Evolutionary conservation across 2,113 vertebrate species (phyloP).

Genomic region (Stegastes partitus): DNA sequence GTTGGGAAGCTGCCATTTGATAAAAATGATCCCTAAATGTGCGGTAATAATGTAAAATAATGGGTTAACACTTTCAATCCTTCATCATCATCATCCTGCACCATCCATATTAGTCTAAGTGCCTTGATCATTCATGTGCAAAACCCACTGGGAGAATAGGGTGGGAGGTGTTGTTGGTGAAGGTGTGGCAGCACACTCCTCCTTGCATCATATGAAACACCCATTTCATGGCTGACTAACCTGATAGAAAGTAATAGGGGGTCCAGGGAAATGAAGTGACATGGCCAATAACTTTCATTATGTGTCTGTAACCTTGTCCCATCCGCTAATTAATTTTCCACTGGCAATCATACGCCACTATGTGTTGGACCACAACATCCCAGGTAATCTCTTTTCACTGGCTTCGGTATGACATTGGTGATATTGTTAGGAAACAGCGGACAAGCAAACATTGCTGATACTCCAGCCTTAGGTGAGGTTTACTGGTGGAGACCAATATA

Average conservation of each 20-base stretch:
- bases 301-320: constrained; percentile 81
- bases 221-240: constrained; percentile 85
- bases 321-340: constrained; percentile 81
- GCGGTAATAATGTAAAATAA: constrained; percentile 61
- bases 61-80: constrained; percentile 53
- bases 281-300: constrained; percentile 85
- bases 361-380: constrained; percentile 40
- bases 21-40: constrained; percentile 54
- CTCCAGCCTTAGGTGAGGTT: constrained; percentile 42
- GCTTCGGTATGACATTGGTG: neutral
- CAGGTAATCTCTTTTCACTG: constrained; percentile 45
- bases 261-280: constrained; percentile 79
- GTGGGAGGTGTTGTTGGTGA: constrained; percentile 55
- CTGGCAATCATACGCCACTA: constrained; percentile 61
- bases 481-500: constrained; percentile 57
- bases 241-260: constrained; percentile 82
- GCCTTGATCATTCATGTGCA: constrained; percentile 80
- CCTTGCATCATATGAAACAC: constrained; percentile 76
- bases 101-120: constrained; percentile 78
- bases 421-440: neutral
- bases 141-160: constrained; percentile 66
- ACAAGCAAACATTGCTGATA: constrained; percentile 54
- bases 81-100: constrained; percentile 58
- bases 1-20: constrained; percentile 47
- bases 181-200: constrained; percentile 70